These are phyloP conservation scores for Sminthurides bifidus DNA, from an alignment of 1,140 invertebrate species.

Conservation along the genomic window DNA sequence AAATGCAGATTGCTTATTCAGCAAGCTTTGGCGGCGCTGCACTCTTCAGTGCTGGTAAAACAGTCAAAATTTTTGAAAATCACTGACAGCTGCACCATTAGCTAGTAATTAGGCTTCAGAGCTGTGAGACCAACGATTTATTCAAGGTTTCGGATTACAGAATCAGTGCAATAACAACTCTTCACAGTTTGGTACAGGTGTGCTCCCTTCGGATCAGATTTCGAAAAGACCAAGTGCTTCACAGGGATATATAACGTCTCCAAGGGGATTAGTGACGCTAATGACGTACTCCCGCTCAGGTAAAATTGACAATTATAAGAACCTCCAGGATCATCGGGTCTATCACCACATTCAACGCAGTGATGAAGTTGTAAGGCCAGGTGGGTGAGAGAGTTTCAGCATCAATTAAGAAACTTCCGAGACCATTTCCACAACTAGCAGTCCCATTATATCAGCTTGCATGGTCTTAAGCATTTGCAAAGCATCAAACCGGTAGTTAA, in stretches of 20 bases:
- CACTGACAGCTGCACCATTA: too few species aligned
- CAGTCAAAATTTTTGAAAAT: too few species aligned
- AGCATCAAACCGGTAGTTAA: too few species aligned
- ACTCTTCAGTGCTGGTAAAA: slow-evolving; percentile 6
- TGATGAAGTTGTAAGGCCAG: neutral
- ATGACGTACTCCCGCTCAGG: neutral
- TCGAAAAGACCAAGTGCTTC: neutral
- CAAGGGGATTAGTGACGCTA: neutral
- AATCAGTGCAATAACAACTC: too few species aligned
- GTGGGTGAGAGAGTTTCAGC: too few species aligned
- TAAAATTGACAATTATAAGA: neutral
- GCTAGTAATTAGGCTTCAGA: too few species aligned
- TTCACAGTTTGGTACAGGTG: neutral
- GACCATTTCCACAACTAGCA: too few species aligned
- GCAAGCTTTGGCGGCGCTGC: slow-evolving; percentile 1
- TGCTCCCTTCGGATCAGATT: neutral
- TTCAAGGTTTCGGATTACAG: too few species aligned
- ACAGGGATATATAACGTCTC: neutral
- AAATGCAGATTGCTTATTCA: slow-evolving; percentile 11
- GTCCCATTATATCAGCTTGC: too few species aligned
- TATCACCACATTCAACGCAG: neutral
- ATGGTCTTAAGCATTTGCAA: too few species aligned
- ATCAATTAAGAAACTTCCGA: too few species aligned
- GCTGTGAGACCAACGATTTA: too few species aligned
- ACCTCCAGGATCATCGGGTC: neutral